These are phyloP conservation scores for Malaclemys terrapin DNA, from an alignment of 2,113 vertebrate species.

Conservation along the genomic window DNA sequence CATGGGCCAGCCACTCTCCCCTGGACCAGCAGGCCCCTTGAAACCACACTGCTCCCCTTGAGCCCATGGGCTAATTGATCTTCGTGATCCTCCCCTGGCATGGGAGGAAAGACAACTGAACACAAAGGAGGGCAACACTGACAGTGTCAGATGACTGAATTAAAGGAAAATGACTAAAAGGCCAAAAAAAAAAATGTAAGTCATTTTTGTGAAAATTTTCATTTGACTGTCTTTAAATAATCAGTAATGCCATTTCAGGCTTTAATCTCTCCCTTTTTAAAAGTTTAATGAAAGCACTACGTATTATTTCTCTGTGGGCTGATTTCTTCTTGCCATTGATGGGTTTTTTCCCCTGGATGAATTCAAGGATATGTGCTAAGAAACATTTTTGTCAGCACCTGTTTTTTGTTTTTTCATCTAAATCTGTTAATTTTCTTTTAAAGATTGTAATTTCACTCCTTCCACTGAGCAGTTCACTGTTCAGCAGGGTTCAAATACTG, in stretches of 20 bases:
- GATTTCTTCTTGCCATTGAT: not conserved
- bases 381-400: not conserved
- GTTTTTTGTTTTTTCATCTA: not conserved
- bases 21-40: not conserved
- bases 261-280: not conserved
- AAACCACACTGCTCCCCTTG: not conserved
- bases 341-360: no score
- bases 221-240: not conserved
- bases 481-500: not conserved
- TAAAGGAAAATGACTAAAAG: not conserved
- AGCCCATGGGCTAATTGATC: not conserved
- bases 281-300: not conserved
- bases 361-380: no score
- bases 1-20: no score
- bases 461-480: not conserved
- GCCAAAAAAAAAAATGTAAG: not conserved
- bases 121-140: not conserved
- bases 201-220: not conserved
- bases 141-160: not conserved
- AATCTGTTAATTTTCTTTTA: slow-evolving; percentile 9
- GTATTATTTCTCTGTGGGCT: not conserved
- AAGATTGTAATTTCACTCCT: not conserved
- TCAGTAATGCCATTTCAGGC: not conserved
- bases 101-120: not conserved
- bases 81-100: not conserved